Percentiles rank a stretch among this genome's conserved stretches.
Conservation (phyloP, 2,888 invertebrate species). For the Yponomeuta cagnagella region DNA sequence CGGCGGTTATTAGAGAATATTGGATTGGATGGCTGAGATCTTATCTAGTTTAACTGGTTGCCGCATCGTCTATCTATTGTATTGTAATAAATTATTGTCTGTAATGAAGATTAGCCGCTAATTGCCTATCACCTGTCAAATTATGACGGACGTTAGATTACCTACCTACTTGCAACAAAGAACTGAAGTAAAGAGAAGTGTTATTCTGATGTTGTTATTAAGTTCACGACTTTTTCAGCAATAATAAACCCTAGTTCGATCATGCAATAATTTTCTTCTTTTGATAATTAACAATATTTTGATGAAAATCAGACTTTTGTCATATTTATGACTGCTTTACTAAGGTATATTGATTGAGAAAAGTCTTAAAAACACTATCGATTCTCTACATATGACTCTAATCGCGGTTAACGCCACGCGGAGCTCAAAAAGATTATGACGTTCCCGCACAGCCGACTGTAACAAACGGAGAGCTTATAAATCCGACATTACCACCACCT, state of each 20-base stretch:
- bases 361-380: slow-evolving; percentile 7
- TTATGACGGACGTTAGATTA: slow-evolving; percentile 25
- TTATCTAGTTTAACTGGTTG: slow-evolving; percentile 70
- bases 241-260: not conserved
- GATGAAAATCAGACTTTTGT: not conserved
- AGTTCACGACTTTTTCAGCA: not conserved
- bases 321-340: not conserved
- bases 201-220: too few relatives aligned
- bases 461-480: slow-evolving; percentile 57
- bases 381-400: slow-evolving; percentile 50
- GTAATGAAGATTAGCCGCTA: slow-evolving; percentile 35
- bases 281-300: not conserved
- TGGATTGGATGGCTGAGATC: slow-evolving; percentile 34
- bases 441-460: slow-evolving; percentile 49
- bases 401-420: slow-evolving; percentile 57
- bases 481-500: slow-evolving; percentile 40
- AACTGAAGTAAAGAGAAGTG: too few relatives aligned
- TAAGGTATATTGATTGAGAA: not conserved
- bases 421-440: slow-evolving; percentile 72
- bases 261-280: not conserved
- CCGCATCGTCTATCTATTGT: slow-evolving; percentile 20
- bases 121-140: slow-evolving; percentile 46
- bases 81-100: slow-evolving; percentile 44
- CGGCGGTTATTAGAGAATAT: slow-evolving; percentile 49
- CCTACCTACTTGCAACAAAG: not conserved